A percentile compares a stretch with the other conserved stretches of the same genome.
phyloP scores from a whole-genome alignment of 2,888 invertebrate genomes.

The Leistus spinibarbis region DNA sequence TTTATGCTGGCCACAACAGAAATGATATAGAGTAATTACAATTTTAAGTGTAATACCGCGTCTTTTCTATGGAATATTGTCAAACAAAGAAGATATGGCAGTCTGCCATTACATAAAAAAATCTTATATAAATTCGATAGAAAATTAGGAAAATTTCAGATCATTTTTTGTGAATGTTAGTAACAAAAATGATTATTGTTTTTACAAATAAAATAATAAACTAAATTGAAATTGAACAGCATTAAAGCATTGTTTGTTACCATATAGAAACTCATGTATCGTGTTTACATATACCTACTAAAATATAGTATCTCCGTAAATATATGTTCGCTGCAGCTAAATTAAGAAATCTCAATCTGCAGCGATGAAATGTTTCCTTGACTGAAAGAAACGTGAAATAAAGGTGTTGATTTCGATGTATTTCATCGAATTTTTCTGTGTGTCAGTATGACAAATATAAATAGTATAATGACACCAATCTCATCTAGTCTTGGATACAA shows the following conservation, averaged over 20 bases:
- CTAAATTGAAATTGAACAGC: neutral
- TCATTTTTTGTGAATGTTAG: neutral
- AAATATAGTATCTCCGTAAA: neutral
- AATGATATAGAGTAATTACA: too few species aligned
- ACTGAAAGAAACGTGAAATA: neutral
- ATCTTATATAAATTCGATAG: neutral
- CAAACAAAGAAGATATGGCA: too few species aligned
- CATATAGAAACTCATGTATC: neutral
- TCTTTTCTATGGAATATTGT: too few species aligned
- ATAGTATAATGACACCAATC: constrained; percentile 18
- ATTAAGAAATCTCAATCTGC: constrained; percentile 20
- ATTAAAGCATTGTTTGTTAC: neutral
- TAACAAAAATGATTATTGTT: neutral
- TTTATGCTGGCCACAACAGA: too few species aligned
- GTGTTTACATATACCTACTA: constrained; percentile 5
- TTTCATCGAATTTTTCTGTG: constrained; percentile 23
- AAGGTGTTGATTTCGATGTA: neutral
- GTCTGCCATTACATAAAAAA: too few species aligned
- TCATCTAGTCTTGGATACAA: neutral
- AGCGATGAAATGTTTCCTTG: neutral
- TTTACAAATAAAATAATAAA: neutral
- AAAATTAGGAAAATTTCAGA: neutral
- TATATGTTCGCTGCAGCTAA: constrained; percentile 22
- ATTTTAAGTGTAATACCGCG: too few species aligned
- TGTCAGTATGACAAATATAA: constrained; percentile 34